Percentiles rank a stretch among this genome's conserved stretches.
Evolutionary conservation across 2,888 invertebrate genomes (phyloP).

Genomic region (Lampropteryx suffumata): DNA sequence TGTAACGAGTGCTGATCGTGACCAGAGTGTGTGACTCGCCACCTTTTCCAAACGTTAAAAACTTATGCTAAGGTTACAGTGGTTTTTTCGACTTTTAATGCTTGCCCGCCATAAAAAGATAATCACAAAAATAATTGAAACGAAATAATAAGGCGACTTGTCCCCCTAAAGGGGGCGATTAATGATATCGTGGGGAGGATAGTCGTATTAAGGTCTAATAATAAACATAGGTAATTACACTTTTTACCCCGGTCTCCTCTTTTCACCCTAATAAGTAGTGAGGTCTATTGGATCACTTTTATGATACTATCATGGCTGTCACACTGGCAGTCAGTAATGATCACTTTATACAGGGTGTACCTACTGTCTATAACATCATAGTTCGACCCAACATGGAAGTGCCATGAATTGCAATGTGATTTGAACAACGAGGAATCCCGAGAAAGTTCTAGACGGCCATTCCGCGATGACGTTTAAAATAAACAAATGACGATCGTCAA

Average conservation of each 20-base stretch:
- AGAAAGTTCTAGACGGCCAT: too few relatives aligned
- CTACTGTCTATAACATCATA: too few relatives aligned
- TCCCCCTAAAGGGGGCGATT: slow-evolving; percentile 61
- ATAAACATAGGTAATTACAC: slow-evolving; percentile 83
- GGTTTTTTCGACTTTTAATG: slow-evolving; percentile 82
- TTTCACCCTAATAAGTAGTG: slow-evolving; percentile 65
- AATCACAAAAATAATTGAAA: slow-evolving; percentile 83
- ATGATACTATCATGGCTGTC: neutral
- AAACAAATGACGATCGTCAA: too few relatives aligned
- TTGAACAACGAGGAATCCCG: too few relatives aligned
- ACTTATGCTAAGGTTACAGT: slow-evolving; percentile 34
- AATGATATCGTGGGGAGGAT: slow-evolving; percentile 71
- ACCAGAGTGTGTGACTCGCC: too few relatives aligned
- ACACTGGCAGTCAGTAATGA: too few relatives aligned
- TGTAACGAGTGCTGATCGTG: too few relatives aligned
- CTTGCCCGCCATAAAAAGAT: slow-evolving; percentile 80
- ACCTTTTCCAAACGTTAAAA: neutral
- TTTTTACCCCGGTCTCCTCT: slow-evolving; percentile 75
- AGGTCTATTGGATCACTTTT: slow-evolving; percentile 45
- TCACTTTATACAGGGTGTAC: too few relatives aligned
- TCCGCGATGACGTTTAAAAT: too few relatives aligned
- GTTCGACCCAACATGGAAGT: too few relatives aligned
- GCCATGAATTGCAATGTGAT: too few relatives aligned
- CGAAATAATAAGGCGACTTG: slow-evolving; percentile 76
- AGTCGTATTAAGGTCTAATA: slow-evolving; percentile 82